A percentile compares a stretch with the other conserved stretches of the same genome.
These are phyloP conservation scores for Plutomurus gul DNA, from an alignment of 1,140 invertebrate species.

Conservation along the genomic window DNA sequence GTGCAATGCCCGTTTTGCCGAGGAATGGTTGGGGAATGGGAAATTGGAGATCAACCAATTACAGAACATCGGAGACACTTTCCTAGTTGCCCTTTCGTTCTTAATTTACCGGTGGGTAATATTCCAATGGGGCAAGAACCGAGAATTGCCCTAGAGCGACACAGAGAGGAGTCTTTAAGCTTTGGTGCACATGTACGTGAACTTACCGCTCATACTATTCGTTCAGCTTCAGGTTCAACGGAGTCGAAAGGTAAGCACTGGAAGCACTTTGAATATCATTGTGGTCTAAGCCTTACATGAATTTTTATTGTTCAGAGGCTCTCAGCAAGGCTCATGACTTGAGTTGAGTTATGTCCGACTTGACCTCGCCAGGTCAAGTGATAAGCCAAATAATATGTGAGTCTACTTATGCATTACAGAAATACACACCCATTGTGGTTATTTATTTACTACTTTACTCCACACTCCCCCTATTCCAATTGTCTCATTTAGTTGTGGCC, in stretches of 20 bases:
- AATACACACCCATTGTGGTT: no score
- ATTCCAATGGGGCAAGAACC: constrained; percentile 40
- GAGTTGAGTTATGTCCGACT: no score
- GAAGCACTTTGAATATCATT: not conserved
- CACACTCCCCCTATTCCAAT: no score
- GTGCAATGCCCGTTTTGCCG: constrained; percentile 81
- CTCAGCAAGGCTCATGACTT: no score
- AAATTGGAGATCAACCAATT: constrained; percentile 72
- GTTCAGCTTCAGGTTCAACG: not conserved
- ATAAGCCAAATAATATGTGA: no score
- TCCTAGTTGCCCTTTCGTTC: constrained; percentile 68
- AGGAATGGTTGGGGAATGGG: constrained; percentile 73
- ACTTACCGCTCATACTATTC: constrained; percentile 31
- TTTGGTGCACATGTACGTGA: constrained; percentile 51
- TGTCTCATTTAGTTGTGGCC: no score
- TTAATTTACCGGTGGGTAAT: constrained; percentile 50
- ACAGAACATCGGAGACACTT: constrained; percentile 78
- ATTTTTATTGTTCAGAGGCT: no score
- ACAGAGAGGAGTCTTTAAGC: constrained; percentile 20
- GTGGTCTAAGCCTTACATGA: no score
- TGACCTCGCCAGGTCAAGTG: no score
- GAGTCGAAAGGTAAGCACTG: not conserved
- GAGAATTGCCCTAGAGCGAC: constrained; percentile 2
- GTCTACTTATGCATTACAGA: no score
- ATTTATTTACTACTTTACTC: no score